These are phyloP conservation scores for Fundulus diaphanus DNA, from an alignment of 2,797 vertebrate species.

Conservation along the genomic window DNA sequence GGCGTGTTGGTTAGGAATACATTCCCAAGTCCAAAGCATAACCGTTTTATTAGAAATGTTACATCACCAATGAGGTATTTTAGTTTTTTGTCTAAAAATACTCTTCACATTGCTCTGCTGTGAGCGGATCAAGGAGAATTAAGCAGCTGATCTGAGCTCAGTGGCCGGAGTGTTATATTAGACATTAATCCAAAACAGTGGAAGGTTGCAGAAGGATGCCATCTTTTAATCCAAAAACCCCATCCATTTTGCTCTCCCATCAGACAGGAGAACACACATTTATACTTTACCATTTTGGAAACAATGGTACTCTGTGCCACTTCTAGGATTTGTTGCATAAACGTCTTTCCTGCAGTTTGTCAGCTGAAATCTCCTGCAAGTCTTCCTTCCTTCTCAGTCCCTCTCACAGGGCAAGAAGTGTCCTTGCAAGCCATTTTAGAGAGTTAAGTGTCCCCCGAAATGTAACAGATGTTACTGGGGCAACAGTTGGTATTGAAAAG, in stretches of 20 bases:
- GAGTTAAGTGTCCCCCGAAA: conserved; percentile 63
- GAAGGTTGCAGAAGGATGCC: conserved; percentile 72
- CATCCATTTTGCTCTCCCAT: conserved; percentile 35
- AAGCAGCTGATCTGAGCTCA: conserved; percentile 80
- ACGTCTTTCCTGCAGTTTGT: conserved; percentile 15
- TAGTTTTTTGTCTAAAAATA: conserved; percentile 62
- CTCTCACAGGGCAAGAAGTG: conserved; percentile 43
- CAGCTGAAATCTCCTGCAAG: conserved; percentile 21
- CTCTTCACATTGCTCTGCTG: conserved; percentile 69
- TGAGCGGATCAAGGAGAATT: conserved; percentile 78
- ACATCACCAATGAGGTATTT: conserved; percentile 52
- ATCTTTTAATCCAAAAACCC: conserved; percentile 74
- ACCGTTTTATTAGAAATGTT: conserved; percentile 53
- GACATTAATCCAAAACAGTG: conserved; percentile 84
- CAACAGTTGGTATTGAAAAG: conserved; percentile 87
- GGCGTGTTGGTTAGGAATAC: neutral
- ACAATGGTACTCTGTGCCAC: neutral
- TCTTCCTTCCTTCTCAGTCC: conserved; percentile 36
- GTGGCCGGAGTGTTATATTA: conserved; percentile 83
- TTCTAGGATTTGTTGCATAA: conserved; percentile 14
- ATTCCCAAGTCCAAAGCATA: neutral
- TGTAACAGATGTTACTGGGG: conserved; percentile 87
- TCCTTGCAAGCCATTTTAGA: conserved; percentile 55
- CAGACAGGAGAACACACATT: conserved; percentile 16
- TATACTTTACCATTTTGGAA: neutral